Conservation (phyloP, 2,113 vertebrate species). For the Gopherus evgoodei region DNA sequence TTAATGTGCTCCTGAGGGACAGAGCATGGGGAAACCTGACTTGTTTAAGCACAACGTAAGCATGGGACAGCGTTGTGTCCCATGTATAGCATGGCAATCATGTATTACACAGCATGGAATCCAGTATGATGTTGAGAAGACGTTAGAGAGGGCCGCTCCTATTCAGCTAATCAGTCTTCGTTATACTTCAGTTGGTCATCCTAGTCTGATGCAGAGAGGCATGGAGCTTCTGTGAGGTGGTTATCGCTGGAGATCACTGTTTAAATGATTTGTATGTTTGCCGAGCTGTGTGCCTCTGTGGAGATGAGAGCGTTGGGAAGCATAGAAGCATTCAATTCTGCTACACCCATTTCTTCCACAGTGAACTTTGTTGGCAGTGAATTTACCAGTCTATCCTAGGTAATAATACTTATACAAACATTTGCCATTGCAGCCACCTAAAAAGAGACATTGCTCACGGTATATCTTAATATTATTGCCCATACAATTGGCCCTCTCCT, state of each 20-base stretch:
- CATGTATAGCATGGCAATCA: rapidly evolving
- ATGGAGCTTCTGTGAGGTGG: not conserved
- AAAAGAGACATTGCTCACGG: rapidly evolving
- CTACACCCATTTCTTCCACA: rapidly evolving
- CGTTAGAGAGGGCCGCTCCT: rapidly evolving
- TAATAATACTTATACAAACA: rapidly evolving
- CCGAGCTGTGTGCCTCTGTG: rapidly evolving
- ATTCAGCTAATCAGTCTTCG: rapidly evolving
- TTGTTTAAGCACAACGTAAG: not conserved
- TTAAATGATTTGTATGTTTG: rapidly evolving
- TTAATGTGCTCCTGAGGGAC: not conserved
- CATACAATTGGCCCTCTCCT: not conserved
- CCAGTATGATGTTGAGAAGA: rapidly evolving
- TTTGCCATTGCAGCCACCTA: rapidly evolving
- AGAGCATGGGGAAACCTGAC: rapidly evolving
- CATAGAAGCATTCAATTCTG: rapidly evolving
- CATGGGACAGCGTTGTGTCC: rapidly evolving
- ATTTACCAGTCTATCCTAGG: not conserved
- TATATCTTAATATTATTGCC: rapidly evolving
- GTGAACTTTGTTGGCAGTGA: rapidly evolving
- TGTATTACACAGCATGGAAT: not conserved
- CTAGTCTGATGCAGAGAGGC: not conserved
- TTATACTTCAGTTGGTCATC: not conserved
- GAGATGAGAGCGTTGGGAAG: not conserved
- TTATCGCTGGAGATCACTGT: rapidly evolving